phyloP scores from a whole-genome alignment of 2,797 vertebrate genomes.

The Masticophis lateralis region DNA sequence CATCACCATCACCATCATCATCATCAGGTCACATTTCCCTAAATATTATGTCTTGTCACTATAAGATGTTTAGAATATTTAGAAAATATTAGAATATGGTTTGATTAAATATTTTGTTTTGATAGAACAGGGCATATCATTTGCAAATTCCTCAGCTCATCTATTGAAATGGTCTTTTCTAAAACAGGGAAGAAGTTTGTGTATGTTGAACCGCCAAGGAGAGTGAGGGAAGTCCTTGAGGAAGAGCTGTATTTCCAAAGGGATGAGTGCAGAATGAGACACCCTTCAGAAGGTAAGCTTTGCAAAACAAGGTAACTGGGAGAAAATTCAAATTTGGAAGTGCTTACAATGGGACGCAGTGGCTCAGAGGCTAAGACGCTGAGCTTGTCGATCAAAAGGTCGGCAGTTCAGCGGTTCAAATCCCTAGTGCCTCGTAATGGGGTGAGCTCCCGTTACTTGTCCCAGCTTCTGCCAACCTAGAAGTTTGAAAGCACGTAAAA shows the following conservation, averaged over 20 bases:
- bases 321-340: conserved; percentile 16
- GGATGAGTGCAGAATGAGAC: conserved; percentile 63
- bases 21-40: background rate
- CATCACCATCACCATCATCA: no score
- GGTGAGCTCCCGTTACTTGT: no score
- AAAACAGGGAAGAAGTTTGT: conserved; percentile 68
- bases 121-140: fast-evolving
- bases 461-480: no score
- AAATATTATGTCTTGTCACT: background rate
- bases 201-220: conserved; percentile 68
- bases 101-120: background rate
- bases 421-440: no score
- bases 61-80: background rate
- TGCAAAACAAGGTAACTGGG: background rate
- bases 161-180: conserved; percentile 46
- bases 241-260: conserved; percentile 69
- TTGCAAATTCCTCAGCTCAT: background rate
- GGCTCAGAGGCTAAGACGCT: no score
- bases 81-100: background rate
- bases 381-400: no score
- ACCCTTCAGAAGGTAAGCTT: conserved; percentile 69
- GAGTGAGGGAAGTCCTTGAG: conserved; percentile 74
- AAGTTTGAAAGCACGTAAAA: no score
- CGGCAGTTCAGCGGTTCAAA: no score
- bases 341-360: background rate